phyloP scores from a whole-genome alignment of 2,113 vertebrate genomes.

The Tyrannus savana region DNA sequence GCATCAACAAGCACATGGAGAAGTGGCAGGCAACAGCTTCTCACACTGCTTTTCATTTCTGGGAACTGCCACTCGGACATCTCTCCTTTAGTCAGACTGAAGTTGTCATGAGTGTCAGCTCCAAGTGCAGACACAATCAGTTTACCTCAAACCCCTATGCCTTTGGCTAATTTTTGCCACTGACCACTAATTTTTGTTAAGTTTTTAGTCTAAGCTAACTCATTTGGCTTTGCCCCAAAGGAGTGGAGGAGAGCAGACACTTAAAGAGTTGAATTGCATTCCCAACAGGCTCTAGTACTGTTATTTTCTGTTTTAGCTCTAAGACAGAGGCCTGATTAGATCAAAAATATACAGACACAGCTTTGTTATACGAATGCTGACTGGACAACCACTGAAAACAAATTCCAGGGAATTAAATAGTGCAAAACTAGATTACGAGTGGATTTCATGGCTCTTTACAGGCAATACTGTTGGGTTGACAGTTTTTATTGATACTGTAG shows the following conservation, averaged over 20 bases:
- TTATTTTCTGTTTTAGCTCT: neutral
- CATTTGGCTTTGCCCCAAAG: neutral
- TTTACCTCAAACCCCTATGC: neutral
- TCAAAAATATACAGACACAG: neutral
- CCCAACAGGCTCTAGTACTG: neutral
- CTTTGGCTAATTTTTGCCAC: neutral
- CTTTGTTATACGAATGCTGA: neutral
- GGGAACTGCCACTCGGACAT: neutral
- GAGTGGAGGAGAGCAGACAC: fast-evolving
- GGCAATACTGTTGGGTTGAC: neutral
- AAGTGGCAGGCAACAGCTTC: neutral
- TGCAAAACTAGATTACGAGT: neutral
- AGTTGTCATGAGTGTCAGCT: neutral
- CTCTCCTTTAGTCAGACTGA: neutral
- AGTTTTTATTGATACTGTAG: neutral
- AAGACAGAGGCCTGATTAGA: neutral
- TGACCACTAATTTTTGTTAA: neutral
- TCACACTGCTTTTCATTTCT: neutral
- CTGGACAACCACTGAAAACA: neutral
- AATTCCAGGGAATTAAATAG: neutral
- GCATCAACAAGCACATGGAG: neutral
- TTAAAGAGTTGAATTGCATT: neutral
- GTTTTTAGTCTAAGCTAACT: neutral
- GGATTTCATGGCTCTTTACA: neutral
- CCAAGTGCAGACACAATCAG: neutral